Evolutionary conservation across 2,888 invertebrate species (phyloP).

Genomic region (Lagria hirta): DNA sequence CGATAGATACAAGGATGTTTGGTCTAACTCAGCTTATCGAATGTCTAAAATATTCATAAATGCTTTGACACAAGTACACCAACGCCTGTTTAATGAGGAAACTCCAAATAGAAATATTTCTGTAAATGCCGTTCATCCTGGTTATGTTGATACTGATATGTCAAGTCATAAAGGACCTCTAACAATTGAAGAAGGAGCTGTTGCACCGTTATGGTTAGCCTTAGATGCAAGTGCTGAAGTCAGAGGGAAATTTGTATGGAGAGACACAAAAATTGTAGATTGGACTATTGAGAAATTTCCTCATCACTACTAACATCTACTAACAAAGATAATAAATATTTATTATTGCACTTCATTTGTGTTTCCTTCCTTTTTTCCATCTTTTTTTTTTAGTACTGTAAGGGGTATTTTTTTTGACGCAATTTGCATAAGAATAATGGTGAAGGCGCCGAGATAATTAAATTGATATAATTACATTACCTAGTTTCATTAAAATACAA

Average conservation of each 20-base stretch:
- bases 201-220: conserved; percentile 64
- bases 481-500: no score
- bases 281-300: no score
- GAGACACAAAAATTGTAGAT: conserved; percentile 58
- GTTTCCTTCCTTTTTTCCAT: no score
- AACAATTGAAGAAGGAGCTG: conserved; percentile 61
- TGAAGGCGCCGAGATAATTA: no score
- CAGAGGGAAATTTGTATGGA: conserved; percentile 67
- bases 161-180: conserved; percentile 65
- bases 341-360: no score
- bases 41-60: conserved; percentile 75
- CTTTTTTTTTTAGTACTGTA: no score
- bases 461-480: no score
- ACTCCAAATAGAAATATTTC: conserved; percentile 60
- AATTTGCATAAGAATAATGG: no score
- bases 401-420: no score
- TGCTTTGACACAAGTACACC: conserved; percentile 68
- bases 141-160: conserved; percentile 80
- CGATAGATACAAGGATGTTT: conserved; percentile 38
- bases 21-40: conserved; percentile 61
- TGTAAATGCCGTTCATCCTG: conserved; percentile 74
- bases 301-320: no score
- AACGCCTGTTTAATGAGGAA: conserved; percentile 59
- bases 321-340: no score
- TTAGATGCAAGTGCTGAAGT: conserved; percentile 56